Conservation (phyloP, 37 sponge, comb jelly and placozoan species). For the Petrosia ficiformis region DNA sequence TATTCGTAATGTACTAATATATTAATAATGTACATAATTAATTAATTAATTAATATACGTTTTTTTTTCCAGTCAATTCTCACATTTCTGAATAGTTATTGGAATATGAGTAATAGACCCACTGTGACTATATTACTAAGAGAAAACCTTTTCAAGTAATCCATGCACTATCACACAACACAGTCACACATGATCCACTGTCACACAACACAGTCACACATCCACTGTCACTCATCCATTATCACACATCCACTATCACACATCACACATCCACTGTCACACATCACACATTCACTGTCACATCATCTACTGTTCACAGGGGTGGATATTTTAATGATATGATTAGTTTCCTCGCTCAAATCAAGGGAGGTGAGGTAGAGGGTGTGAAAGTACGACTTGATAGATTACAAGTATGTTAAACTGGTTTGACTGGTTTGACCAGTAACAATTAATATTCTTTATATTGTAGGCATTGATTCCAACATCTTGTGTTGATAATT, state of each 20-base stretch:
- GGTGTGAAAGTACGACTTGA: slow-evolving; percentile 65
- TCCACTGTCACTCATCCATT: too few relatives aligned
- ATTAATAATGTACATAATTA: neutral
- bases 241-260: too few relatives aligned
- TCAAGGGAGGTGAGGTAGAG: slow-evolving; percentile 71
- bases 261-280: too few relatives aligned
- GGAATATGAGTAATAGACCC: slow-evolving; percentile 76
- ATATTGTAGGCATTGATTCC: slow-evolving; percentile 44
- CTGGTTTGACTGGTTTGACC: too few relatives aligned
- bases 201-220: too few relatives aligned
- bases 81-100: slow-evolving; percentile 63
- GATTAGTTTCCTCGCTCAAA: slow-evolving; percentile 62
- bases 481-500: slow-evolving; percentile 62
- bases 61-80: slow-evolving; percentile 25
- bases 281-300: too few relatives aligned
- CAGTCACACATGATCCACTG: too few relatives aligned
- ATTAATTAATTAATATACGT: neutral
- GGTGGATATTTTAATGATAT: slow-evolving; percentile 58
- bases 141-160: slow-evolving; percentile 63
- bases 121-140: slow-evolving; percentile 68
- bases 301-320: too few relatives aligned
- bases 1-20: neutral
- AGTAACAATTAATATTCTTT: too few relatives aligned
- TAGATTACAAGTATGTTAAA: slow-evolving; percentile 60
- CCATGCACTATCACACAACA: too few relatives aligned